These are phyloP conservation scores for Leptodactylus fuscus DNA, from an alignment of 2,113 vertebrate genomes.

Conservation along the genomic window DNA sequence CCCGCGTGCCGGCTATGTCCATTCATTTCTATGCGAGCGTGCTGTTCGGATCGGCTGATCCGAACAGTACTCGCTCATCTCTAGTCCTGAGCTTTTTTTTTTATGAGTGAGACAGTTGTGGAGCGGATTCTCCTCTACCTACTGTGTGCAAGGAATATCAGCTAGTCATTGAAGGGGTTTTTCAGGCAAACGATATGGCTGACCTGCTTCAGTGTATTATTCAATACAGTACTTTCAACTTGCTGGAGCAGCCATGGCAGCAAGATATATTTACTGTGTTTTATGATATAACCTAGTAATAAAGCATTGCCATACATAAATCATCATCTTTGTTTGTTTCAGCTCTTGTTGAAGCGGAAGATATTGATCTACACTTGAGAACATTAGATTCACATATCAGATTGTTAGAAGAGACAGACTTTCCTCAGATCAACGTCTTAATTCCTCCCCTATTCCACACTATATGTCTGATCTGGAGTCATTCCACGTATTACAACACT, in stretches of 20 bases:
- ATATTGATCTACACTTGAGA: slow-evolving; percentile 76
- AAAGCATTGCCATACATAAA: not conserved
- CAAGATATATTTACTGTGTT: not conserved
- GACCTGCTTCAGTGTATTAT: not conserved
- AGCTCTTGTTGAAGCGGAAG: slow-evolving; percentile 79
- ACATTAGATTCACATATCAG: slow-evolving; percentile 72
- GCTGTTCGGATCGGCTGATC: no score
- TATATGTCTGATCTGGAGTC: slow-evolving; percentile 79
- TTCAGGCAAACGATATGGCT: no score
- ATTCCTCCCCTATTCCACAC: slow-evolving; percentile 77
- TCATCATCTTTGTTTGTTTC: slow-evolving; percentile 52
- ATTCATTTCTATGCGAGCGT: no score
- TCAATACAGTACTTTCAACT: not conserved
- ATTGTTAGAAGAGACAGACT: slow-evolving; percentile 72
- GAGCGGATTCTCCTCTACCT: no score
- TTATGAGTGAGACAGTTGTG: no score
- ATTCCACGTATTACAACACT: slow-evolving; percentile 75
- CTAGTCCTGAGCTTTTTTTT: no score
- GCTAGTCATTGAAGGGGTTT: no score
- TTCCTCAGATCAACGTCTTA: slow-evolving; percentile 66
- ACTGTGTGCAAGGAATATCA: no score
- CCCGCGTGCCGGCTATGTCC: no score
- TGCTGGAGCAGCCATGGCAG: not conserved
- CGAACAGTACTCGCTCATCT: no score
- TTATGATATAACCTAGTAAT: not conserved